Evolutionary conservation across 2,888 invertebrate species (phyloP), one percentile per base, ranked within the genome.

Genomic region (Xanthia togata): DNA sequence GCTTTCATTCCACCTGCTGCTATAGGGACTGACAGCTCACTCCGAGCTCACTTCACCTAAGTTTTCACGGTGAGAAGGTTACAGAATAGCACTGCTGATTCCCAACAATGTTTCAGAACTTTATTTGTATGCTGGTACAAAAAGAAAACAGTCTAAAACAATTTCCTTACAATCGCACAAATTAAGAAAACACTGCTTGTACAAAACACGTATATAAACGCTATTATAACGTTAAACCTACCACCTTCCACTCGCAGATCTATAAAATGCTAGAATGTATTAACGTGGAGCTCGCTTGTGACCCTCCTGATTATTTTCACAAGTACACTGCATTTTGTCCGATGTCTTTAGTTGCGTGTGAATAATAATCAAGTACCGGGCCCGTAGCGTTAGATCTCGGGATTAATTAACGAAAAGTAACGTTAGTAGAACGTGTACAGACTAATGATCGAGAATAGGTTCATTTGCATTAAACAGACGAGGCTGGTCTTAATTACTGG

Each of bases 401-500:
- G 93, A 93, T 93, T 96, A 95, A 96, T 96, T 96, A 96, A 95
- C 93, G 92, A 96, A 96, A 96, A 95, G 93, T 95, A 94, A 92
- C 93, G 92, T 95, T 93, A 93, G 93, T 95, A 94, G 93, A 92
- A 93, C 95, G 93, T 94, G 95, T 95, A 93, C 92, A 82, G 93
- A 94, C 96, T 96, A 96, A 96, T 96, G 96, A 96, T 96, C 94
- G 93, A 90, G 95, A 94, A 94, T 94, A 93, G 92, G 89, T 94
- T 96, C 96, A 96, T 96, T 96, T 96, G 95, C 96, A 96, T 96
- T 92, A 92, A 96, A 96, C 96, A 96, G 93, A 92, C 93, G 93
- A 91, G 88, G 86, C 90, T 92, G 92, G 91, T 94, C 95, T 96
- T 96, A 95, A 96, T 96, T 95, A 96, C 96, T 94, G 94, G 89